Evolutionary conservation across 2,113 vertebrate species (phyloP).

Genomic region (chimpanzee (Pan troglodytes)): NHGRI_mPanTro3-v2.1_pri NC_072409.2:43756001-43756500

Average conservation of each 20-base stretch:
- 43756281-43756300: neutral
- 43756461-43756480: neutral
- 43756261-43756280: neutral
- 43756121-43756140: neutral
- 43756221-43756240: neutral
- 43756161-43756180: neutral
- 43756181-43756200: neutral
- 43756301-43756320: neutral
- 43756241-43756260: neutral
- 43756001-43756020: conserved; percentile 34
- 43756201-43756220: conserved; percentile 40
- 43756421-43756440: neutral
- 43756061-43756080: neutral
- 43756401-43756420: neutral
- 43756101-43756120: conserved; percentile 10
- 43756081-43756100: neutral
- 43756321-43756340: neutral
- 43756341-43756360: neutral
- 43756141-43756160: conserved; percentile 44
- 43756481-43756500: neutral
- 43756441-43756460: neutral
- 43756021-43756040: conserved; percentile 20
- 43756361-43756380: neutral
- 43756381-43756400: neutral
- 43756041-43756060: neutral